phyloP scores from a whole-genome alignment of 2,888 invertebrate species.

The Drosophila cracens region DNA sequence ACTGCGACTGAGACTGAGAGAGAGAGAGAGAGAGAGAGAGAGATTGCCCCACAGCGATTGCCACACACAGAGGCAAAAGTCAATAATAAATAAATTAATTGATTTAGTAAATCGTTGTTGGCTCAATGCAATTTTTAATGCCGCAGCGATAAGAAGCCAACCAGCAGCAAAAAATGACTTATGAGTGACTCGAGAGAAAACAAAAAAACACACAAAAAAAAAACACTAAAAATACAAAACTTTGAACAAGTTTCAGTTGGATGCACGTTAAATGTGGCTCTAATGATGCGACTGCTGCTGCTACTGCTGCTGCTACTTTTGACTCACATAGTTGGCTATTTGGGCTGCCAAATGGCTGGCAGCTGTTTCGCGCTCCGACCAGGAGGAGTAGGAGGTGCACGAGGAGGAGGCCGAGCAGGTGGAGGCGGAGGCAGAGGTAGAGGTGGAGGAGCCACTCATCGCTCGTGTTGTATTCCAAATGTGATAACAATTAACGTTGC shows the following conservation, averaged over 20 bases:
- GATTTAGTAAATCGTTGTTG: slow-evolving; percentile 65
- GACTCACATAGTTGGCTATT: slow-evolving; percentile 82
- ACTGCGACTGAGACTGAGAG: slow-evolving; percentile 38
- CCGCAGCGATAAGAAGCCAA: slow-evolving; percentile 55
- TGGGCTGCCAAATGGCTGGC: slow-evolving; percentile 72
- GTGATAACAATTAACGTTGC: slow-evolving; percentile 63
- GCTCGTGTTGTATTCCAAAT: slow-evolving; percentile 49
- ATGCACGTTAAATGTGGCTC: slow-evolving; percentile 26
- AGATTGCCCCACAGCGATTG: slow-evolving; percentile 67
- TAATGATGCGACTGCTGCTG: slow-evolving; percentile 14
- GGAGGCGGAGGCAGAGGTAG: not conserved
- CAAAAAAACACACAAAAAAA: slow-evolving; percentile 19
- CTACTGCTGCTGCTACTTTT: slow-evolving; percentile 11
- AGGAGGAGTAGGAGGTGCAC: not conserved
- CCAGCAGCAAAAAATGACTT: slow-evolving; percentile 34
- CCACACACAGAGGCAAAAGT: slow-evolving; percentile 55
- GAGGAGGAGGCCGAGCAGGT: not conserved
- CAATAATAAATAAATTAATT: slow-evolving; percentile 77
- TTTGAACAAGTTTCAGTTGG: slow-evolving; percentile 50
- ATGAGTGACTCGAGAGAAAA: slow-evolving; percentile 40
- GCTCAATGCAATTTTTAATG: slow-evolving; percentile 57
- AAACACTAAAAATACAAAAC: slow-evolving; percentile 23
- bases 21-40: slow-evolving; percentile 51
- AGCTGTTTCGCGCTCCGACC: slow-evolving; percentile 44
- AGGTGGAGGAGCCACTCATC: slow-evolving; percentile 48